Base-by-base conservation (phyloP, 2,113 vertebrate genomes). In the Lasiurus cinereus region DNA sequence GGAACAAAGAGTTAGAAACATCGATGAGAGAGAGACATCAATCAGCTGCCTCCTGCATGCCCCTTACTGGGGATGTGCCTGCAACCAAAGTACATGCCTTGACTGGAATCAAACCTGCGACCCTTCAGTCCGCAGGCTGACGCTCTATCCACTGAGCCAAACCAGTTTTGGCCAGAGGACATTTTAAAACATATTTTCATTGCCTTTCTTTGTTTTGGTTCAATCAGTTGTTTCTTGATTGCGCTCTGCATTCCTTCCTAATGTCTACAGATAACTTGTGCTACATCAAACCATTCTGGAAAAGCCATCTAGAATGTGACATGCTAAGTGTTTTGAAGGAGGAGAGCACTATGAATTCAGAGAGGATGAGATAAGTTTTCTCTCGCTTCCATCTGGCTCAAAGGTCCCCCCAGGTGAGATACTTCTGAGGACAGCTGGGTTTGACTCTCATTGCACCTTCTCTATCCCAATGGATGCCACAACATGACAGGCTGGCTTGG, bases 241-340 rank as follows among this genome's bases (percentile, higher is more conserved):
- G 10, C 8, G 31, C 29, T 66, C 3, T 54, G 27, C 6, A 19
- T 86, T 80, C 22, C 59, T 94, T 86, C 19, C 52, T 86, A 48
- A 43, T 2, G 5, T 69, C 52, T 67, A 50, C 18, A 62, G 78
- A 88, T 79, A 88, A 50, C 64, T 54, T 70, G 19, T 31, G 10
- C 43, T 84, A 64, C 86, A 43, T 43, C 59, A 50, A 39, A 54
- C 8, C 4, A 11, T 69, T 83, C 62, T 64, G 24, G 33, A n/a
- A 91, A 95, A 90, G 7, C 12, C 85, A n/a, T 21, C 33, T 89
- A 31, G 83, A 91, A 64, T 27, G 90, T 21, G 33, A 62, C n/a
- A 66, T 0, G 3, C 52, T 24, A 89, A 27, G 2, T n/a, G 13
- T 43, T 73, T 10, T 76, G 67, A 84, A 80, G 76, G 46, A 86